Base-by-base conservation (phyloP, 1,140 invertebrate species). In the Palaemon carinicauda region DNA sequence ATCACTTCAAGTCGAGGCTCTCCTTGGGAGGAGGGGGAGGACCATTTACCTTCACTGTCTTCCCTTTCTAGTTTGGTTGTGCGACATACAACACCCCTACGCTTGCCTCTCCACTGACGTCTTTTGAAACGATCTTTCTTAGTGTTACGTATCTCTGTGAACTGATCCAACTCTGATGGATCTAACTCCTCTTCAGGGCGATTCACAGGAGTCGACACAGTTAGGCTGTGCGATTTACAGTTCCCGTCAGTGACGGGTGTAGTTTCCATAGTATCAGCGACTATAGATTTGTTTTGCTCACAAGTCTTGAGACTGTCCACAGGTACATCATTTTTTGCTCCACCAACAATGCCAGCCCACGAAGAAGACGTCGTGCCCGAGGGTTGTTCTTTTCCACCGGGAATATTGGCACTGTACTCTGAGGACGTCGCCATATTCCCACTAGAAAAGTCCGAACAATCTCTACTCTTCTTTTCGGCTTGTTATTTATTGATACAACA, bases 291-390 rank as follows among this genome's bases (percentile, higher is more conserved):
- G 1, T 74, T 41, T 24, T 80, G 60, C 17, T 7, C 41, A 29
- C n/a, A 14, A 19, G 24, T 29, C 31, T 86, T 86, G 9, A 17
- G 33, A 71, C n/a, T 73, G 10, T 86, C 84, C 27, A 56, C 84
- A 41, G 60, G 33, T 27, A 3, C 31, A 41, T 86, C 84, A 69
- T 33, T 79, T 33, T 86, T 86, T n/a, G 41, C 77, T 73, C 84
- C 84, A 53, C 84, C 84, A 33, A 86, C 84, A 54, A 86, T 86
- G 84, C 84, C 84, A 86, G 84, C 84, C 84, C 84, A 86, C 12
- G 84, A 86, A n/a, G 84, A 86, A 60, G 84, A n/a, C n/a, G n/a
- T n/a, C n/a, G n/a, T n/a, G n/a, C n/a, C 80, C 60, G 60, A 65
- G 41, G 78, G 31, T 7, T n/a, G 53, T 17, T 86, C 78, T 80